phyloP scores from a whole-genome alignment of 2,888 invertebrate species.

The Apodemia mormo region DNA sequence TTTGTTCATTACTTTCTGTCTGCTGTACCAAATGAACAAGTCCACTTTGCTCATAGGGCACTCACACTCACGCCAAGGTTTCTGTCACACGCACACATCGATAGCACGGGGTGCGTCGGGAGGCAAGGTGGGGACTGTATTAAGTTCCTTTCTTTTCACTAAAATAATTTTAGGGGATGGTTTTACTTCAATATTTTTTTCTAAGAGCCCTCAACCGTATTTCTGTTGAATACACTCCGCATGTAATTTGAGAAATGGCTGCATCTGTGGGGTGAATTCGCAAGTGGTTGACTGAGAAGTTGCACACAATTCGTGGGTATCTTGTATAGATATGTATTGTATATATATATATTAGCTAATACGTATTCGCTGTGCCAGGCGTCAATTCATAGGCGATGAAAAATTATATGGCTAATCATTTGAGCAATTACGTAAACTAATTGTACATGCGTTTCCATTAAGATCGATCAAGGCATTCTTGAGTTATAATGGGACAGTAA shows the following conservation, averaged over 20 bases:
- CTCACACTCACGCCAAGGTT: constrained; percentile 52
- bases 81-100: constrained; percentile 43
- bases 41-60: constrained; percentile 65
- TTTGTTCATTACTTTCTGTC: constrained; percentile 39
- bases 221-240: constrained; percentile 63
- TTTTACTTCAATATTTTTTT: constrained; percentile 79
- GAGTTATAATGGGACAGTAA: no score
- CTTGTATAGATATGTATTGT: background rate
- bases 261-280: constrained; percentile 48
- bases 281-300: constrained; percentile 55
- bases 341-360: no score
- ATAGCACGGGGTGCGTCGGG: constrained; percentile 68
- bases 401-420: no score
- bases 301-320: background rate
- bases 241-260: constrained; percentile 74
- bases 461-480: no score
- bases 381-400: no score
- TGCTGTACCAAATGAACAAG: constrained; percentile 57
- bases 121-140: constrained; percentile 78
- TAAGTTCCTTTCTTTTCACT: constrained; percentile 82
- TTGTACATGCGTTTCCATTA: no score
- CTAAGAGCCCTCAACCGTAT: constrained; percentile 57
- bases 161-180: constrained; percentile 82
- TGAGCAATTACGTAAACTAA: no score
- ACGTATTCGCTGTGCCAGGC: no score